These are phyloP conservation scores for Tympanuchus pallidicinctus DNA, from an alignment of 2,113 vertebrate species.

Conservation along the genomic window DNA sequence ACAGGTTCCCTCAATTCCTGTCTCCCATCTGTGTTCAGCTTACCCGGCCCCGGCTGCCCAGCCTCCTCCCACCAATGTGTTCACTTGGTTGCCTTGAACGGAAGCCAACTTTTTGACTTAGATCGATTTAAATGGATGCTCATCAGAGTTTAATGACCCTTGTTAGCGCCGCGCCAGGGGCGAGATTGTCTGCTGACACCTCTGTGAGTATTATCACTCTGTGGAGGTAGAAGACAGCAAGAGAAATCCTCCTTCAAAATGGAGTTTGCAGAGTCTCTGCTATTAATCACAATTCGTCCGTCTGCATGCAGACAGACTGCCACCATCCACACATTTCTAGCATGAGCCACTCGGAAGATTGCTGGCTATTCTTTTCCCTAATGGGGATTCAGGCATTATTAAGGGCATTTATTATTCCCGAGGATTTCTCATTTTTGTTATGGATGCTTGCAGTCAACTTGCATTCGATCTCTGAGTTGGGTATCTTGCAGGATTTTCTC, in stretches of 20 bases:
- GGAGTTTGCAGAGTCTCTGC: neutral
- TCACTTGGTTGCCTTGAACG: neutral
- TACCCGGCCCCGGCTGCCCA: neutral
- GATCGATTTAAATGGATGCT: conserved; percentile 50
- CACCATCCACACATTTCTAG: neutral
- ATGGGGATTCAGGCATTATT: neutral
- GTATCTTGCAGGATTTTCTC: neutral
- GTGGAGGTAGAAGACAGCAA: neutral
- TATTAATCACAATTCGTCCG: neutral
- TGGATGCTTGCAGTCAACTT: neutral
- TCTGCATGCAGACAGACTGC: neutral
- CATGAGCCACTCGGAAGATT: neutral
- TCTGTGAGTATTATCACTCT: neutral
- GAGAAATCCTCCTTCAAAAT: neutral
- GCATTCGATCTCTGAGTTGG: neutral
- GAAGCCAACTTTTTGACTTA: conserved; percentile 2
- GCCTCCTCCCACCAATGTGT: fast-evolving
- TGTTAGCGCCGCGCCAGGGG: conserved; percentile 2
- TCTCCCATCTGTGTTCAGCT: fast-evolving
- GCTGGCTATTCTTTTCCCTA: neutral
- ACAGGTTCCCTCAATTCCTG: neutral
- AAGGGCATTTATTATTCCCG: neutral
- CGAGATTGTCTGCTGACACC: conserved; percentile 8
- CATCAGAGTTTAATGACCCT: conserved; percentile 60
- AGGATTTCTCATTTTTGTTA: neutral